phyloP scores from a whole-genome alignment of 2,888 invertebrate species.

The Andrena marginata region DNA sequence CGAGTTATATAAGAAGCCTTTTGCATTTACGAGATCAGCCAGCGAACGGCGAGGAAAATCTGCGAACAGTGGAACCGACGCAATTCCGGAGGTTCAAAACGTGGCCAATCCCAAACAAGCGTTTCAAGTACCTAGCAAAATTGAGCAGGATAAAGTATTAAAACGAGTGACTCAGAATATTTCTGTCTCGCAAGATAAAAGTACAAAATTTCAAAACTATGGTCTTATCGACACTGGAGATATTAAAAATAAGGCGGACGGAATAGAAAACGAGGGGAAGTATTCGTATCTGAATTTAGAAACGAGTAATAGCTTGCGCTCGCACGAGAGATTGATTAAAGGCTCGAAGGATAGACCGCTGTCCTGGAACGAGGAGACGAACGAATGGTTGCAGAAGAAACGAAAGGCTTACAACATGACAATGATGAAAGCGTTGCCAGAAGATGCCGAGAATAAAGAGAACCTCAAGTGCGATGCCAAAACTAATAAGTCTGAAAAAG shows the following conservation, averaged over 20 bases:
- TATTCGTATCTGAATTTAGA: slow-evolving; percentile 75
- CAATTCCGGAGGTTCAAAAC: slow-evolving; percentile 3
- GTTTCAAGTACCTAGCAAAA: slow-evolving; percentile 24
- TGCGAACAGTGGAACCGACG: neutral
- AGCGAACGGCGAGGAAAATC: slow-evolving; percentile 69
- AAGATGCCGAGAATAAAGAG: slow-evolving; percentile 76
- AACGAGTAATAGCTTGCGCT: slow-evolving; percentile 44
- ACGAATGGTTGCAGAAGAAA: slow-evolving; percentile 81
- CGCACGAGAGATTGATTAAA: slow-evolving; percentile 22
- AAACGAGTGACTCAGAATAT: slow-evolving; percentile 79
- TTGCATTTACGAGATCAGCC: slow-evolving; percentile 77
- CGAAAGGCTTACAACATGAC: slow-evolving; percentile 78
- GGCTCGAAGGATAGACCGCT: slow-evolving; percentile 74
- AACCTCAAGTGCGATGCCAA: slow-evolving; percentile 68
- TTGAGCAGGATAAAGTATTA: slow-evolving; percentile 76
- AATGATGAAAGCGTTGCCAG: slow-evolving; percentile 65
- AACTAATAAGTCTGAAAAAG: slow-evolving; percentile 61
- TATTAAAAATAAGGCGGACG: neutral
- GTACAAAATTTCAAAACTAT: slow-evolving; percentile 80
- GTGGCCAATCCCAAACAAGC: slow-evolving; percentile 6
- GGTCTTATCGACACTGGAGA: slow-evolving; percentile 76
- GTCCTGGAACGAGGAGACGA: slow-evolving; percentile 81
- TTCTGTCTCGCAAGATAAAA: slow-evolving; percentile 74
- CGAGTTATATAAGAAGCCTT: slow-evolving; percentile 77
- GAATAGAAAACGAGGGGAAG: slow-evolving; percentile 48